Conservation (phyloP, 2,113 vertebrate species). For the Leptobrachium leishanense region DNA sequence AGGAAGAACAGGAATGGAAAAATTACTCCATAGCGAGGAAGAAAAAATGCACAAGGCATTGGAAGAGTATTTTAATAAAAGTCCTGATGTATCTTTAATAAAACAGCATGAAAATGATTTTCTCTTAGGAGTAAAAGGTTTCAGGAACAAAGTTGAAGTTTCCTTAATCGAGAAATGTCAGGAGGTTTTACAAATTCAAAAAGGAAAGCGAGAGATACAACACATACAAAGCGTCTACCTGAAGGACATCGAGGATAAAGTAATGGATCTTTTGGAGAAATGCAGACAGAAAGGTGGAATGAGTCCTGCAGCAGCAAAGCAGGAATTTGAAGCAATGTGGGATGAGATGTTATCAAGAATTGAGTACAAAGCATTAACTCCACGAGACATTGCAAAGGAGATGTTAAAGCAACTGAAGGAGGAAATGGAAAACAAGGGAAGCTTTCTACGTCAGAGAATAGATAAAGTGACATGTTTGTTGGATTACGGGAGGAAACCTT, state of each 20-base stretch:
- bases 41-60: neutral
- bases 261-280: slow-evolving; percentile 55
- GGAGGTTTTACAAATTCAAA: slow-evolving; percentile 53
- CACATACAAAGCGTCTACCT: neutral
- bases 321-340: slow-evolving; percentile 70
- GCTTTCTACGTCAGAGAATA: slow-evolving; percentile 58
- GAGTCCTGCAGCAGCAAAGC: slow-evolving; percentile 53
- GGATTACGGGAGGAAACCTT: slow-evolving; percentile 15
- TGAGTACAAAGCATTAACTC: slow-evolving; percentile 50
- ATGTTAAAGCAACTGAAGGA: slow-evolving; percentile 56
- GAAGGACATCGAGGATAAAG: slow-evolving; percentile 54
- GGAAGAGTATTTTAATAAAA: neutral
- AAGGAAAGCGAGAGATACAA: slow-evolving; percentile 47
- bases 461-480: slow-evolving; percentile 49
- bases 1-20: neutral
- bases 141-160: slow-evolving; percentile 51
- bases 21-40: neutral
- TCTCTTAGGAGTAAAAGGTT: slow-evolving; percentile 51
- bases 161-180: slow-evolving; percentile 50
- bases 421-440: slow-evolving; percentile 56
- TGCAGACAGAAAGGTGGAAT: slow-evolving; percentile 54
- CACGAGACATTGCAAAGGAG: slow-evolving; percentile 56
- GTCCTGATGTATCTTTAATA: slow-evolving; percentile 35
- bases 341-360: slow-evolving; percentile 47
- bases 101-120: slow-evolving; percentile 59